Evolutionary conservation across 2,888 invertebrate species (phyloP), one percentile per base, ranked within the genome.

Genomic region (Sarcophaga subvicina): DNA sequence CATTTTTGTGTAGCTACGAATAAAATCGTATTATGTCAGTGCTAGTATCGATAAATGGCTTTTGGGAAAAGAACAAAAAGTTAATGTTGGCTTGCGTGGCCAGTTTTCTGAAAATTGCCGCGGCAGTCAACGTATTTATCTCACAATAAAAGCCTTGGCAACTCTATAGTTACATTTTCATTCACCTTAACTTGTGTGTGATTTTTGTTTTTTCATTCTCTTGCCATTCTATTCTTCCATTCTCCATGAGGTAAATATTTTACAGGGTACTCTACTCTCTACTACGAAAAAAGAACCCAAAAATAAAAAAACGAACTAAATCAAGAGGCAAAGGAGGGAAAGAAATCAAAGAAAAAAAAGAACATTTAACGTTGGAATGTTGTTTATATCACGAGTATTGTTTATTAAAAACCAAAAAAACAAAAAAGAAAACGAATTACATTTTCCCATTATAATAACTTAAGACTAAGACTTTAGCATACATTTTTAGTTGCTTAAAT

Each of bases 381-480:
- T 82, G 85, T 82, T 85, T 78, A 79, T 85, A 85, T 85, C 82
- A 85, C 81, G 81, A 82, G 82, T 81, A 81, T 85, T 85, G 82
- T 85, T 82, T 85, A 85, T 82, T 85, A 82, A 85, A 81, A 77
- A 73, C 77, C 78, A 83, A 54, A 54, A 14, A 1, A 49, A 54
- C 4, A 73, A 83, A 83, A 83, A 17, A 3, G 3, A 54, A 54
- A 17, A 14, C 14, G 12, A 14, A 78, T 82, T 85, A 79, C 82
- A 85, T 85, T 78, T 81, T 78, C 78, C 85, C 78, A 75, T 81
- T 82, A 82, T 75, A 85, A 85, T 75, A 85, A 82, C 78, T 82
- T 85, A 47, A 82, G 17, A 75, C 49, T 85, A 47, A 82, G 17
- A 75, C 49, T 85, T 54, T 82, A 85, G 78, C 78, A 85, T 82